Evolutionary conservation across 2,888 invertebrate species (phyloP).

Genomic region (Erebia aethiops): DNA sequence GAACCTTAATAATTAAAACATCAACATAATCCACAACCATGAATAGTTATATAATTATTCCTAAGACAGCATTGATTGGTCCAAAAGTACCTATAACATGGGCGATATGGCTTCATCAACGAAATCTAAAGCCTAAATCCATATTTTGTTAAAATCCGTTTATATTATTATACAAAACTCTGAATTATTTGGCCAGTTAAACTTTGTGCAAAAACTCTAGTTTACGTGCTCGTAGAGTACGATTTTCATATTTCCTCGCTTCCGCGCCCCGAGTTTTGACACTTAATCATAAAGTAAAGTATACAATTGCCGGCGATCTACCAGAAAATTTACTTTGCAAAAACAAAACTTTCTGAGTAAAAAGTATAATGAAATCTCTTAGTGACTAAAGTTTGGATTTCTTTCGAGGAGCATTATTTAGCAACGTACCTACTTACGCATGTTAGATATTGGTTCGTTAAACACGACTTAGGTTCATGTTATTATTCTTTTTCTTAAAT

Average conservation of each 20-base stretch:
- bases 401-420: neutral
- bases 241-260: constrained; percentile 27
- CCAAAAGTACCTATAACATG: too few relatives aligned
- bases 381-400: constrained; percentile 11
- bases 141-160: constrained; percentile 12
- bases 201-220: constrained; percentile 25
- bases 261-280: constrained; percentile 24
- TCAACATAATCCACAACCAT: too few relatives aligned
- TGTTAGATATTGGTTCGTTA: neutral
- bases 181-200: constrained; percentile 19
- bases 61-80: too few relatives aligned
- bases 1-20: too few relatives aligned
- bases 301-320: constrained; percentile 27
- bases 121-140: neutral
- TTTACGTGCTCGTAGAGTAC: constrained; percentile 27
- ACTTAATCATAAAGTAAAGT: constrained; percentile 28
- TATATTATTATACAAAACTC: constrained; percentile 12
- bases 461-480: neutral
- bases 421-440: neutral
- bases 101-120: neutral
- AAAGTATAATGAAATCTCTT: constrained; percentile 21
- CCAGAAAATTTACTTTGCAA: constrained; percentile 26
- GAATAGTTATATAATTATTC: too few relatives aligned
- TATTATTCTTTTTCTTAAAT: neutral
- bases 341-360: constrained; percentile 23